Evolutionary conservation across 2,113 vertebrate genomes (phyloP).

Genomic region (Tachysurus fulvidraco): DNA sequence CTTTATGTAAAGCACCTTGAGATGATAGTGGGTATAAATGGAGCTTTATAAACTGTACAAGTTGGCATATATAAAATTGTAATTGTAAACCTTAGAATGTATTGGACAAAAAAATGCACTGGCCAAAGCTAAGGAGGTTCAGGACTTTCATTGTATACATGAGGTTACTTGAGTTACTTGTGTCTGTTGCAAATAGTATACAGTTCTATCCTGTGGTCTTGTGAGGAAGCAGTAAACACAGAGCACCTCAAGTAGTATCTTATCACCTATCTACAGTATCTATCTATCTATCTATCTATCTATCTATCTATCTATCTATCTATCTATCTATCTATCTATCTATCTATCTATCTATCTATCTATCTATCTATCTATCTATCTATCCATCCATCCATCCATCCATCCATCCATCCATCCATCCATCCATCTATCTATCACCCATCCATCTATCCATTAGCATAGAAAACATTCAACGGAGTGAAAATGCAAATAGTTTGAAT

Average conservation of each 20-base stretch:
- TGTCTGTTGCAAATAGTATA: neutral
- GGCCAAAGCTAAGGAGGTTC: neutral
- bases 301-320: too few relatives aligned
- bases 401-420: too few relatives aligned
- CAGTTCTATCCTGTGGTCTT: neutral
- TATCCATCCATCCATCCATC: too few relatives aligned
- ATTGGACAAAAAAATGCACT: neutral
- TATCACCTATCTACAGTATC: neutral
- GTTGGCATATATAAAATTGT: neutral
- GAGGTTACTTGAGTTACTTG: neutral
- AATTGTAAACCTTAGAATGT: neutral
- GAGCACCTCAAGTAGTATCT: neutral
- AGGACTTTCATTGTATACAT: neutral
- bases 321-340: too few relatives aligned
- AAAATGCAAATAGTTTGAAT: too few relatives aligned
- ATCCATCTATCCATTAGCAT: neutral
- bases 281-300: too few relatives aligned
- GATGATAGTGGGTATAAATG: neutral
- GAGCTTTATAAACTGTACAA: neutral
- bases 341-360: too few relatives aligned
- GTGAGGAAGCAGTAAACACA: neutral
- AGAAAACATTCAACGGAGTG: neutral
- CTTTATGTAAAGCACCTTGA: neutral
- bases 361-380: too few relatives aligned
- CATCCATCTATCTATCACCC: too few relatives aligned